These are phyloP conservation scores for Rhamnusium bicolor DNA, from an alignment of 2,888 invertebrate genomes.

Conservation along the genomic window DNA sequence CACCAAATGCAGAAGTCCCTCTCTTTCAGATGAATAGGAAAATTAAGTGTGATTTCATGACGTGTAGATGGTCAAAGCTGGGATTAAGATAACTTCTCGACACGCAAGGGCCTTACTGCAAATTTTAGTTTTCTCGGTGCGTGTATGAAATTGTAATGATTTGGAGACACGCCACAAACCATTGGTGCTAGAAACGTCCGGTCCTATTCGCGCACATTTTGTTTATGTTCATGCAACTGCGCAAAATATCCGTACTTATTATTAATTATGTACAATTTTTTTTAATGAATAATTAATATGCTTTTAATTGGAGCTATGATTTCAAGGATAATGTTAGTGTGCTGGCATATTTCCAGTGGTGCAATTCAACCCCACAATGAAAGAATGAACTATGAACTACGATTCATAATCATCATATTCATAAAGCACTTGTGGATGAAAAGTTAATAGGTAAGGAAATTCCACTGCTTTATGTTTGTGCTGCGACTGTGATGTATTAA, in stretches of 20 bases:
- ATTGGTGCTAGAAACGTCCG: conserved; percentile 62
- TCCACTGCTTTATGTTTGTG: background rate
- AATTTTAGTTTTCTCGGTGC: conserved; percentile 47
- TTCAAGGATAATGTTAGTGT: background rate
- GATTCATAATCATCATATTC: too few relatives aligned
- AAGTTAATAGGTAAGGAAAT: background rate
- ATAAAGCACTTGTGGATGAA: background rate
- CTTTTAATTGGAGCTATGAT: conserved; percentile 17
- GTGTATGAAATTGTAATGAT: conserved; percentile 59
- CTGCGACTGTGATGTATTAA: background rate
- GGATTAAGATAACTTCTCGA: conserved; percentile 47
- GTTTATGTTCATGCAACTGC: conserved; percentile 53
- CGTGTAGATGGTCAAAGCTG: conserved; percentile 51
- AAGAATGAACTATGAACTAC: too few relatives aligned
- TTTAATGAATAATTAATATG: conserved; percentile 19
- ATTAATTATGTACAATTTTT: background rate
- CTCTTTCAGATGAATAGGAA: conserved; percentile 22
- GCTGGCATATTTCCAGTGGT: background rate
- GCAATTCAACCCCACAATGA: background rate
- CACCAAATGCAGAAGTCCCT: conserved; percentile 6
- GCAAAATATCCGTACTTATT: conserved; percentile 21
- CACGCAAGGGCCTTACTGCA: conserved; percentile 43
- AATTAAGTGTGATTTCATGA: conserved; percentile 24
- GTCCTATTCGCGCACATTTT: conserved; percentile 53
- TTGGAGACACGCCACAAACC: conserved; percentile 62